Percentiles rank a stretch among this genome's conserved stretches.
Evolutionary conservation across 2,888 invertebrate species (phyloP).

Genomic region (Catocala nupta): DNA sequence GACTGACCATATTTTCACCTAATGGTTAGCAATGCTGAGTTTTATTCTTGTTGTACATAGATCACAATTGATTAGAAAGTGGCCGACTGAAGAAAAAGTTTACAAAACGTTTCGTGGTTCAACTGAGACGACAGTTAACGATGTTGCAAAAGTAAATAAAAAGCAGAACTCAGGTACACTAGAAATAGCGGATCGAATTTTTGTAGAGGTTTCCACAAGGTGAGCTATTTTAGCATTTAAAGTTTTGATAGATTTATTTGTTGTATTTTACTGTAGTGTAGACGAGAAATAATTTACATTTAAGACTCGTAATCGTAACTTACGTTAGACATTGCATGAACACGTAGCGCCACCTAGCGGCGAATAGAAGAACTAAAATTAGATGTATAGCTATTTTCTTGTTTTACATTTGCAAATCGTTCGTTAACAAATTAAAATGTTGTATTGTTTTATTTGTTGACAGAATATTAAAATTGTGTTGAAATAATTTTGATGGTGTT

Average conservation of each 20-base stretch:
- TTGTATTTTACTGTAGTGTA: no score
- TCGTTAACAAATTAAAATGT: no score
- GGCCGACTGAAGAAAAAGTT: conserved; percentile 37
- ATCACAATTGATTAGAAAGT: conserved; percentile 58
- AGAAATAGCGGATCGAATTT: background rate
- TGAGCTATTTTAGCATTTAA: no score
- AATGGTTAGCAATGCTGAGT: conserved; percentile 17
- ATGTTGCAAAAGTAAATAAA: conserved; percentile 11
- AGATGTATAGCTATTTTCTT: background rate
- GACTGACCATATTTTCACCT: conserved; percentile 45
- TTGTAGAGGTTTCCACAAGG: no score
- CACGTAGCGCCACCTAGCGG: conserved; percentile 45
- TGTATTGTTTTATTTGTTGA: no score
- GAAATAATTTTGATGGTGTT: background rate
- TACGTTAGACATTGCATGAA: background rate
- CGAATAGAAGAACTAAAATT: conserved; percentile 36
- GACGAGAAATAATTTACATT: no score
- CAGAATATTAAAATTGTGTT: background rate
- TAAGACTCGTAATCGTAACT: no score
- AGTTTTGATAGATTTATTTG: no score
- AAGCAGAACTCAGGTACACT: background rate
- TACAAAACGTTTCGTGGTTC: conserved; percentile 32
- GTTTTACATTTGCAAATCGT: no score
- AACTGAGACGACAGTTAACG: conserved; percentile 27
- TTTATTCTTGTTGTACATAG: conserved; percentile 41